These are phyloP conservation scores for Hemitrygon akajei DNA, from an alignment of 2,797 vertebrate species.

Conservation along the genomic window DNA sequence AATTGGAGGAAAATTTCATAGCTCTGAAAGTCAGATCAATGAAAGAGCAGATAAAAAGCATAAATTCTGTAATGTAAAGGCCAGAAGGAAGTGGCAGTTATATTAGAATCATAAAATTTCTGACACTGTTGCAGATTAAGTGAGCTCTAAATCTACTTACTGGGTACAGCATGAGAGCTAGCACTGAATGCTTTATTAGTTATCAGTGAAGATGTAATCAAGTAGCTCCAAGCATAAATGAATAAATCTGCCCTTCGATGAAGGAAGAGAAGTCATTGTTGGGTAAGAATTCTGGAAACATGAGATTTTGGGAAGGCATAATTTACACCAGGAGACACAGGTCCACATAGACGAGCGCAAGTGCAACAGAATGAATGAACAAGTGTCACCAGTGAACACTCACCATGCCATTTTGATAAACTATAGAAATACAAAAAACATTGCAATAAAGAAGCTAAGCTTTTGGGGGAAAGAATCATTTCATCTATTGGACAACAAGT, in stretches of 20 bases:
- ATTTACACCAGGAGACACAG: background rate
- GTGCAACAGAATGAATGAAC: background rate
- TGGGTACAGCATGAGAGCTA: background rate
- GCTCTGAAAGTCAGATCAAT: background rate
- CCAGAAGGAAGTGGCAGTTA: background rate
- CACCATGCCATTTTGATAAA: background rate
- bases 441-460: background rate
- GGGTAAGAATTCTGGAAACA: background rate
- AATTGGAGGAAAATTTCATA: background rate
- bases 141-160: background rate
- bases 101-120: conserved; percentile 9
- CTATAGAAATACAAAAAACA: background rate
- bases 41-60: background rate
- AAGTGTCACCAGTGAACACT: no score
- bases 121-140: background rate
- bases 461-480: background rate
- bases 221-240: background rate
- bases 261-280: background rate
- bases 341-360: background rate
- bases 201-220: background rate
- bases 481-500: background rate
- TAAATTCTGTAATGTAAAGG: background rate
- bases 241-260: background rate
- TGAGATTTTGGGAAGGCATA: background rate
- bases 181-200: no score